phyloP scores from a whole-genome alignment of 2,113 vertebrate species.

The Pterocles burchelli region DNA sequence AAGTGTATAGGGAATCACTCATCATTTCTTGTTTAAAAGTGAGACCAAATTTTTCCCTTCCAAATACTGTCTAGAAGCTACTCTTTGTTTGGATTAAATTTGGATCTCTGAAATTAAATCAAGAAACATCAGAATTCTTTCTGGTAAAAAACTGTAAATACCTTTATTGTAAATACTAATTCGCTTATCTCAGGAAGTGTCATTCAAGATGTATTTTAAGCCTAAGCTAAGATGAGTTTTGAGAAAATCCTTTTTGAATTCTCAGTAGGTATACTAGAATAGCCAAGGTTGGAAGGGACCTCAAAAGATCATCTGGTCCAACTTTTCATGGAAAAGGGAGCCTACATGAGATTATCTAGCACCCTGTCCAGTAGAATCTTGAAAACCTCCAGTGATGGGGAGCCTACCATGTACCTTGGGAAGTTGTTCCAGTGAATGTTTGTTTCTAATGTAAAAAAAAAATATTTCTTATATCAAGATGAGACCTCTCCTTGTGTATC shows the following conservation, averaged over 20 bases:
- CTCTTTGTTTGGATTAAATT: background rate
- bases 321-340: background rate
- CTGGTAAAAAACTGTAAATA: background rate
- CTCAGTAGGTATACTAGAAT: background rate
- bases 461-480: background rate
- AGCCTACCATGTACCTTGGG: background rate
- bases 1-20: background rate
- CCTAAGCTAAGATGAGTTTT: background rate
- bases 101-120: background rate
- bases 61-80: background rate
- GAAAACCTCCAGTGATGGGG: background rate
- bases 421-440: background rate
- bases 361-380: background rate
- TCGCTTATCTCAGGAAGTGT: background rate
- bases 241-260: background rate
- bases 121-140: background rate
- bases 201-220: background rate
- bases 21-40: background rate
- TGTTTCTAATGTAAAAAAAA: background rate
- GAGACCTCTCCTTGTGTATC: background rate
- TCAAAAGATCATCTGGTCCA: background rate
- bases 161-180: background rate
- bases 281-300: background rate
- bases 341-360: background rate
- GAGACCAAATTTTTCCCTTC: background rate